phyloP scores from a whole-genome alignment of 2,797 vertebrate species.

The Lerista edwardsae region DNA sequence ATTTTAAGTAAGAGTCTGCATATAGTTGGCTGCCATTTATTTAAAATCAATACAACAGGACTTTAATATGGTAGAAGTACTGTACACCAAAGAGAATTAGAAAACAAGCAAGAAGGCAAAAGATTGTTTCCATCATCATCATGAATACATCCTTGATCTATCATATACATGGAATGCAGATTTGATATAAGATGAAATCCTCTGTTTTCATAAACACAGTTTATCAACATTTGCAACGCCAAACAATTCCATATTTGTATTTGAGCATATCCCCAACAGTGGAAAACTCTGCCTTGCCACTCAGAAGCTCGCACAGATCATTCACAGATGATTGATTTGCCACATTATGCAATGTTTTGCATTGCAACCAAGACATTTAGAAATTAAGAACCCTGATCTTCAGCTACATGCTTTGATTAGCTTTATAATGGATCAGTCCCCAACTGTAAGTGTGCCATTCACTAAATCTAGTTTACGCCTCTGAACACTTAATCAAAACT shows the following conservation, averaged over 20 bases:
- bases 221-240: neutral
- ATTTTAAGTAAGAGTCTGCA: constrained; percentile 34
- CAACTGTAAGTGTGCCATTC: neutral
- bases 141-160: neutral
- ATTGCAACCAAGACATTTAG: neutral
- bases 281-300: constrained; percentile 23
- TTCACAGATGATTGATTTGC: neutral
- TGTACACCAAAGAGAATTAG: constrained; percentile 17
- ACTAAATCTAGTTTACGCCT: neutral
- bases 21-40: constrained; percentile 33
- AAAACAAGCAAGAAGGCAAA: neutral
- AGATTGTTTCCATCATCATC: constrained; percentile 45
- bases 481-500: too few relatives aligned
- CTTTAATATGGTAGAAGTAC: constrained; percentile 14
- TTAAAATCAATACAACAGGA: constrained; percentile 37
- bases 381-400: neutral
- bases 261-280: neutral
- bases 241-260: constrained; percentile 1
- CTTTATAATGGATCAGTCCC: neutral
- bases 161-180: constrained; percentile 41
- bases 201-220: constrained; percentile 10
- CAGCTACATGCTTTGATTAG: neutral
- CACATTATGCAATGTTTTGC: neutral
- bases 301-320: neutral
- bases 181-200: constrained; percentile 24